Percentiles rank a stretch among this genome's conserved stretches.
Evolutionary conservation across 2,888 invertebrate genomes (phyloP).

Genomic region (Apamea crenata): DNA sequence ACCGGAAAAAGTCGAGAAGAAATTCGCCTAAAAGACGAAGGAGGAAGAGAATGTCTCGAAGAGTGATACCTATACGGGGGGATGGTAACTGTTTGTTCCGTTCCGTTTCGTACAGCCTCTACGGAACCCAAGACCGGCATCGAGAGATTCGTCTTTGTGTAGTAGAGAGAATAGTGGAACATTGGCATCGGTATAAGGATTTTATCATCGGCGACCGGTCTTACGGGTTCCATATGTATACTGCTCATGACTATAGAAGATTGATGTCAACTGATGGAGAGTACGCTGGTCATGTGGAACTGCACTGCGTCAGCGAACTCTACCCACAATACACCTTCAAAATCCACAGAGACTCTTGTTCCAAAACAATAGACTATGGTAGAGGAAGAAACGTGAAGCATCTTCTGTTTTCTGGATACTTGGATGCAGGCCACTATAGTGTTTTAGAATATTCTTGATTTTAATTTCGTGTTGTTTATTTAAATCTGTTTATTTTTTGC

Average conservation of each 20-base stretch:
- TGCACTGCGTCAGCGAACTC: conserved; percentile 83
- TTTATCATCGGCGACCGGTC: conserved; percentile 86
- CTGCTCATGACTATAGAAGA: conserved; percentile 75
- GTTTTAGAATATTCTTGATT: conserved; percentile 80
- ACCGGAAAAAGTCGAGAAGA: conserved; percentile 48
- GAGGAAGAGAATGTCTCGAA: conserved; percentile 73
- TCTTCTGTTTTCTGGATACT: conserved; percentile 83
- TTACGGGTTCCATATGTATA: conserved; percentile 75
- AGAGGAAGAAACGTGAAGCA: conserved; percentile 79
- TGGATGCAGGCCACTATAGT: conserved; percentile 86
- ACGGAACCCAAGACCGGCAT: conserved; percentile 82
- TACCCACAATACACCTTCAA: conserved; percentile 82
- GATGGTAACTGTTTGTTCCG: conserved; percentile 87
- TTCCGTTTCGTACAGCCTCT: conserved; percentile 83
- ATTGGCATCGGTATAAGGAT: conserved; percentile 84
- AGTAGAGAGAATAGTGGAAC: conserved; percentile 80
- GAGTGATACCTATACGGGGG: conserved; percentile 81
- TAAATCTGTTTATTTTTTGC: conserved; percentile 25
- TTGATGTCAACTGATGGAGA: conserved; percentile 84
- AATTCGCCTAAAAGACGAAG: conserved; percentile 52
- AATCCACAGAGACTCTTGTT: conserved; percentile 79
- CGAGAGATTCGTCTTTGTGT: conserved; percentile 80
- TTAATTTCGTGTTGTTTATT: conserved; percentile 35
- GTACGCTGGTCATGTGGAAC: conserved; percentile 85
- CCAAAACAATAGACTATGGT: conserved; percentile 83